These are phyloP conservation scores for Bombus haemorrhoidalis DNA, from an alignment of 1,140 invertebrate genomes.

Conservation along the genomic window DNA sequence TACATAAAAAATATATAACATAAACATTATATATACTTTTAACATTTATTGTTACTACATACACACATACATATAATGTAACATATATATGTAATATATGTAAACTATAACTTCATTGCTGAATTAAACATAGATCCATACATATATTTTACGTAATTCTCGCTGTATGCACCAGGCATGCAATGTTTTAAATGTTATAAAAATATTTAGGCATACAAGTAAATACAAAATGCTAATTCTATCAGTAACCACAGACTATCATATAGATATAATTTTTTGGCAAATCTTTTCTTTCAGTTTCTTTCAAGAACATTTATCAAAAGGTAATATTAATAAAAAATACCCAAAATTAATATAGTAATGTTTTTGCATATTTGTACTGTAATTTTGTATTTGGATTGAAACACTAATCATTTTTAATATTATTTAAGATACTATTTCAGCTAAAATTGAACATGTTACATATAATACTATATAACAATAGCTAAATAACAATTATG, in stretches of 20 bases:
- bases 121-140: neutral
- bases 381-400: neutral
- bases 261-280: conserved; percentile 19
- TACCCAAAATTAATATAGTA: neutral
- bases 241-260: no score
- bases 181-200: neutral
- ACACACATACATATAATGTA: neutral
- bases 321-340: neutral
- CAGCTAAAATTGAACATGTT: neutral
- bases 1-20: neutral
- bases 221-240: neutral
- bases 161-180: neutral
- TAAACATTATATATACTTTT: neutral
- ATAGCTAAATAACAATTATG: no score
- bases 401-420: neutral
- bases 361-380: conserved; percentile 23
- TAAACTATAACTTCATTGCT: neutral
- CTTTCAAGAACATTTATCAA: conserved; percentile 11
- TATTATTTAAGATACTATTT: neutral
- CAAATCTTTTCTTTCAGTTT: neutral
- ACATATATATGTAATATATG: neutral
- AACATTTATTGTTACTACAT: neutral
- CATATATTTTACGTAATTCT: neutral
- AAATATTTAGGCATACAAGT: conserved; percentile 6
- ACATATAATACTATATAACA: neutral